Evolutionary conservation across 2,797 vertebrate genomes (phyloP), one percentile per base, ranked within the genome.

Genomic region (Siniperca undulata): DNA sequence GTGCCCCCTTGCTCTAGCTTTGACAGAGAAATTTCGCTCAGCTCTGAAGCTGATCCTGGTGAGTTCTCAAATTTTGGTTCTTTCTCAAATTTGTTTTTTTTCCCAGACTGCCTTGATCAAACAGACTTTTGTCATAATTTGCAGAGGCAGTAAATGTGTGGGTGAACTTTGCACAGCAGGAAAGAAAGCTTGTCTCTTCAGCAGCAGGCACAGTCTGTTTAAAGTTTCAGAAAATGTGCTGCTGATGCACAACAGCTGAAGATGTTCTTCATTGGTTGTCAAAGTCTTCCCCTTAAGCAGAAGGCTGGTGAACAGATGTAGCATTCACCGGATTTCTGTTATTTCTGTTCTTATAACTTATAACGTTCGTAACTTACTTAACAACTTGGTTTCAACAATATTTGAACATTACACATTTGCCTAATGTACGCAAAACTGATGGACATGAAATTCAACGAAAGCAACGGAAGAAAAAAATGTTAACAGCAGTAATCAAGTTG

Each of bases 81-180:
- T 70, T 77, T 52, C 42, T 59, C 22, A 68, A 50, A 68, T 75
- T 44, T 78, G 27, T 73, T 60, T 68, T 56, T 80, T 68, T 62
- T 30, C 30, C 30, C 44, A 52, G 34, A 70, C 50, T 76, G 52
- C 16, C 19, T 61, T 14, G 58, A 85, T 87, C 82, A 86, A 85
- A 84, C 56, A 72, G 20, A 71, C 60, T 81, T 82, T 55, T 81
- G 78, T 83, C 80, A 82, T 82, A 19, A 20, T 87, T 73, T 88
- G 66, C 78, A 77, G 69, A 77, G 52, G 20, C 67, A 4, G 9
- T 78, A 80, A 68, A 84, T 80, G 84, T 83, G 74, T 65, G 20
- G 38, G 34, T 59, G 74, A 82, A 77, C 48, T 65, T 79, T 62
- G 46, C 73, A 74, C 71, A 82, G 66, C 65, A 27, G 84, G 77